These are phyloP conservation scores for Arion vulgaris DNA, from an alignment of 1,140 invertebrate genomes.

Conservation along the genomic window DNA sequence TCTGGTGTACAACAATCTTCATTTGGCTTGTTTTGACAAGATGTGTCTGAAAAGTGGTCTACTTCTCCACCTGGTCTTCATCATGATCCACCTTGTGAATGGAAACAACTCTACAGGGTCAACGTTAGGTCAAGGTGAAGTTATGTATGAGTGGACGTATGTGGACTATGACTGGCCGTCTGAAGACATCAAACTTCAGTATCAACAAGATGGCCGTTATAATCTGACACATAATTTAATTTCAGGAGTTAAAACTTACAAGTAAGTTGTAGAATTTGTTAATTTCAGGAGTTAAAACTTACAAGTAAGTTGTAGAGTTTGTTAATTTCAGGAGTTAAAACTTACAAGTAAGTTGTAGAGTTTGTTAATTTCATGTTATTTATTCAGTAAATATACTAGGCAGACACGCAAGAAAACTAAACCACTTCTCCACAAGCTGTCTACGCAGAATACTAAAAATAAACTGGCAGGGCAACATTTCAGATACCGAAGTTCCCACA, in stretches of 20 bases:
- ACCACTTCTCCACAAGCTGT: too few species aligned
- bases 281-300: constrained; percentile 16
- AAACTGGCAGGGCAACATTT: too few species aligned
- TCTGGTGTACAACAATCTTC: too few species aligned
- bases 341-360: not conserved
- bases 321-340: constrained; percentile 18
- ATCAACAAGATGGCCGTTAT: not conserved
- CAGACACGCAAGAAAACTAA: too few species aligned
- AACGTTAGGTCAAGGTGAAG: not conserved
- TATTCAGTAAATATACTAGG: too few species aligned
- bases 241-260: constrained; percentile 16
- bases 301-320: not conserved
- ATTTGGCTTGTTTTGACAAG: too few species aligned
- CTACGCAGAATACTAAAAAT: too few species aligned
- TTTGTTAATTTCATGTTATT: not conserved
- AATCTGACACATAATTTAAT: not conserved
- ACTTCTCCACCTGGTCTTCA: too few species aligned
- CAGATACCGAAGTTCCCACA: too few species aligned
- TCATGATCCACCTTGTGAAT: not conserved
- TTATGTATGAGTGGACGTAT: constrained; percentile 22
- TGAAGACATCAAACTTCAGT: constrained; percentile 8
- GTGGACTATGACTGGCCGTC: constrained; percentile 34
- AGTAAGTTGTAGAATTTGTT: constrained; percentile 1
- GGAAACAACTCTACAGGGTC: not conserved
- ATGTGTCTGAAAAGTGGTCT: too few species aligned